These are phyloP conservation scores for Anguilla rostrata DNA, from an alignment of 2,113 vertebrate genomes.

Conservation along the genomic window DNA sequence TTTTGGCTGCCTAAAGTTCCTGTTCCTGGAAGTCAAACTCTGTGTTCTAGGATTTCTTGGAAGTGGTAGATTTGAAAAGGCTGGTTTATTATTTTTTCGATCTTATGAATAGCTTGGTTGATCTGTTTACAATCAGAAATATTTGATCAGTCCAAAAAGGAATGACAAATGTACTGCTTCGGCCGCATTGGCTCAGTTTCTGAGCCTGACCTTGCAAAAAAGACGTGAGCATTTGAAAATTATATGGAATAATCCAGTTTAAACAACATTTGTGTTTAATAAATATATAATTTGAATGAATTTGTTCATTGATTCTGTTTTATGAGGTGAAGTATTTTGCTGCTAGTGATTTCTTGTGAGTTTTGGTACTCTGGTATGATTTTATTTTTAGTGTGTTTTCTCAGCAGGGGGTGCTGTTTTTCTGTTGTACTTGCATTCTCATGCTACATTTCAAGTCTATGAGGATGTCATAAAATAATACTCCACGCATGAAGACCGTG, in stretches of 20 bases:
- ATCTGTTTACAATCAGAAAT: constrained; percentile 21
- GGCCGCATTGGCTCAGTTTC: neutral
- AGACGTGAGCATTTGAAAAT: neutral
- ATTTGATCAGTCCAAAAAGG: constrained; percentile 4
- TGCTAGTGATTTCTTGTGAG: neutral
- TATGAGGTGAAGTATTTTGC: neutral
- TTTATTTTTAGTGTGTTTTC: neutral
- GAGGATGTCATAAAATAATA: neutral
- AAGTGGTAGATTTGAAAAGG: constrained; percentile 68
- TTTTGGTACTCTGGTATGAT: neutral
- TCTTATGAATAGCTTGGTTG: constrained; percentile 21
- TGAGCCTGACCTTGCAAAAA: neutral
- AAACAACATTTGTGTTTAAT: neutral
- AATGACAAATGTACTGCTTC: constrained; percentile 1
- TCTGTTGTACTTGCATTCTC: neutral
- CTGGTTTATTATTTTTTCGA: constrained; percentile 67
- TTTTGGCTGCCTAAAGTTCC: constrained; percentile 65
- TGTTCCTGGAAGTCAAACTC: constrained; percentile 79
- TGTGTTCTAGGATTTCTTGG: constrained; percentile 77
- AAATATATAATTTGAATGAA: neutral
- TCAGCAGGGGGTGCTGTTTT: constrained; percentile 1
- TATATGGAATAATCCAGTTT: neutral
- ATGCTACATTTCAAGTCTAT: neutral
- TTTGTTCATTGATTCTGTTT: neutral
- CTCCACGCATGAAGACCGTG: neutral